A percentile compares a stretch with the other conserved stretches of the same genome.
These are phyloP conservation scores for Chaetura pelagica DNA, from an alignment of 2,113 vertebrate species.

Conservation along the genomic window DNA sequence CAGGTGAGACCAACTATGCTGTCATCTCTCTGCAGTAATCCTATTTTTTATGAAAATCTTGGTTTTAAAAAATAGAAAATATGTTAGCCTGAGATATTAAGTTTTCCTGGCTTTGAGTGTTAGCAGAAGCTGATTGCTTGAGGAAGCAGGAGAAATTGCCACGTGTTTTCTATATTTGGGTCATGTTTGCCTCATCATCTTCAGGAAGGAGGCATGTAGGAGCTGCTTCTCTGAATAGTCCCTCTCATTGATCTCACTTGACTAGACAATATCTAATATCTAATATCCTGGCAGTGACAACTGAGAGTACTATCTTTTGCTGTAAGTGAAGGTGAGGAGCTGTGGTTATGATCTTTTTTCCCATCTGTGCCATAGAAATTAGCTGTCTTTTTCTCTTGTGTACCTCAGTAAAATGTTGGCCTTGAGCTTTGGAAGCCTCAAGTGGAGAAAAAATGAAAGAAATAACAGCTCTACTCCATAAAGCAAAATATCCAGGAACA, in stretches of 20 bases:
- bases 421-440: neutral
- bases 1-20: neutral
- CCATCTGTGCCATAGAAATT: neutral
- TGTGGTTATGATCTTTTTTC: neutral
- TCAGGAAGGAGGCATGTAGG: neutral
- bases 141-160: neutral
- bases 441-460: neutral
- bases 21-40: neutral
- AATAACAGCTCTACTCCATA: neutral
- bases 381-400: neutral
- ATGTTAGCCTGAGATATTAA: neutral
- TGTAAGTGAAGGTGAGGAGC: neutral
- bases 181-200: neutral
- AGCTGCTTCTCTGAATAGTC: neutral
- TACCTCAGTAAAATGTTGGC: neutral
- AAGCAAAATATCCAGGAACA: neutral
- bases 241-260: neutral
- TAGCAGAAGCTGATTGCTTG: neutral
- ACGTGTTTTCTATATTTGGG: rapidly evolving
- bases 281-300: neutral
- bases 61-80: neutral
- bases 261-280: neutral
- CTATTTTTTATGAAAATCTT: neutral
- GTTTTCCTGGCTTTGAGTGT: neutral
- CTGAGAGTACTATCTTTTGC: neutral